Conservation (phyloP, 2,888 invertebrate species). For the Alentia gelatinosa region DNA sequence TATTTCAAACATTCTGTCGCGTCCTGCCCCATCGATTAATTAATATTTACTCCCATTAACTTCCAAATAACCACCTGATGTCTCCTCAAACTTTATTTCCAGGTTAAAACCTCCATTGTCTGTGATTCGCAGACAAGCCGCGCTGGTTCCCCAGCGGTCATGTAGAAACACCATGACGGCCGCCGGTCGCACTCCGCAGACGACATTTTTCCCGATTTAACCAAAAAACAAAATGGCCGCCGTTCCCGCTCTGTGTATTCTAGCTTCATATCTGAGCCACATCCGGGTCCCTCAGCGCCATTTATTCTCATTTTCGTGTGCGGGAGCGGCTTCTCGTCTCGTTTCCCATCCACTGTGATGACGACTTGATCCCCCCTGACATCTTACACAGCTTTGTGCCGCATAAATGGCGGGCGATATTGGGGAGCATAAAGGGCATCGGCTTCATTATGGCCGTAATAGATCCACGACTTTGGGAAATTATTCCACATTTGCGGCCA, state of each 20-base stretch:
- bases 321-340: not conserved
- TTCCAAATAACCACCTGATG: too few relatives aligned
- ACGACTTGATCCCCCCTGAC: conserved; percentile 29
- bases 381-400: conserved; percentile 29
- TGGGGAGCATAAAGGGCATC: not conserved
- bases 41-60: too few relatives aligned
- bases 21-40: too few relatives aligned
- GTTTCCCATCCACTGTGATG: not conserved
- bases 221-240: not conserved
- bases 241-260: not conserved
- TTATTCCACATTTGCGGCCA: conserved; percentile 34
- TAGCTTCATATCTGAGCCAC: not conserved
- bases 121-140: not conserved
- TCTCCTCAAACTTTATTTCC: too few relatives aligned
- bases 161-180: not conserved
- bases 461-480: conserved; percentile 26
- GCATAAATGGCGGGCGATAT: conserved; percentile 10
- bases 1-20: too few relatives aligned
- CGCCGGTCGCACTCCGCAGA: not conserved
- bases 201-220: not conserved
- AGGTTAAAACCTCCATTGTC: not conserved
- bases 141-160: not conserved
- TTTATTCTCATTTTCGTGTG: not conserved
- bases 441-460: conserved; percentile 39
- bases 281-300: not conserved